Evolutionary conservation across 2,113 vertebrate species (phyloP).

Genomic region (Rhinolophus ferrumequinum): DNA sequence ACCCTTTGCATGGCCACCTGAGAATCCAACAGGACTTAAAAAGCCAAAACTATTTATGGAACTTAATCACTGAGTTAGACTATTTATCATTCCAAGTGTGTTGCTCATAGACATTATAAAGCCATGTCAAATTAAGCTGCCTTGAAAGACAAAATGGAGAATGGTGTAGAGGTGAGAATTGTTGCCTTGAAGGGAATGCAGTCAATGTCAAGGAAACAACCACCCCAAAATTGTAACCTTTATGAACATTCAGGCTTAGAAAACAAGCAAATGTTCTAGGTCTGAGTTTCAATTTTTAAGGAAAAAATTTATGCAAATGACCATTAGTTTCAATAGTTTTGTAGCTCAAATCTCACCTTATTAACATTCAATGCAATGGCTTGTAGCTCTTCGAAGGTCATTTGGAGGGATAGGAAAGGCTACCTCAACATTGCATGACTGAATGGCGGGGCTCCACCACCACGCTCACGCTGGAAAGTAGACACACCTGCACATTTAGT

Average conservation of each 20-base stretch:
- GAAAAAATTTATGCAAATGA: conserved; percentile 40
- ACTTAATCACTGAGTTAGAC: conserved; percentile 21
- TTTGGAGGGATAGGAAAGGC: conserved; percentile 47
- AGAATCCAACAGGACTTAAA: conserved; percentile 65
- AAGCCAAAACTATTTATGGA: conserved; percentile 43
- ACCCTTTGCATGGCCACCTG: conserved; percentile 48
- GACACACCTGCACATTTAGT: not conserved
- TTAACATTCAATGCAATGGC: not conserved
- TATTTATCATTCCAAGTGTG: conserved; percentile 22
- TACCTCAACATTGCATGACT: not conserved
- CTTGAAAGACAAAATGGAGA: conserved; percentile 53
- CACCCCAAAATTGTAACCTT: not conserved
- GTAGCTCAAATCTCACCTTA: not conserved
- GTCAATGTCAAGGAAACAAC: conserved; percentile 43
- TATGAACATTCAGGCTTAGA: not conserved
- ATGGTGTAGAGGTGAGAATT: conserved; percentile 13
- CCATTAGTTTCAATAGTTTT: conserved; percentile 21
- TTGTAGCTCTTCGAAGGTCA: not conserved
- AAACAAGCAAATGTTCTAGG: conserved; percentile 19
- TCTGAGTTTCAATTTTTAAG: conserved; percentile 10
- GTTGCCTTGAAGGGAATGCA: conserved; percentile 31
- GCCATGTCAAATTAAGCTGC: not conserved
- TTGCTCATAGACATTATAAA: not conserved
- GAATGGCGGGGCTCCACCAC: not conserved
- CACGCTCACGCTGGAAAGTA: not conserved